phyloP scores from a whole-genome alignment of 2,888 invertebrate genomes.

The Netelia virgata region DNA sequence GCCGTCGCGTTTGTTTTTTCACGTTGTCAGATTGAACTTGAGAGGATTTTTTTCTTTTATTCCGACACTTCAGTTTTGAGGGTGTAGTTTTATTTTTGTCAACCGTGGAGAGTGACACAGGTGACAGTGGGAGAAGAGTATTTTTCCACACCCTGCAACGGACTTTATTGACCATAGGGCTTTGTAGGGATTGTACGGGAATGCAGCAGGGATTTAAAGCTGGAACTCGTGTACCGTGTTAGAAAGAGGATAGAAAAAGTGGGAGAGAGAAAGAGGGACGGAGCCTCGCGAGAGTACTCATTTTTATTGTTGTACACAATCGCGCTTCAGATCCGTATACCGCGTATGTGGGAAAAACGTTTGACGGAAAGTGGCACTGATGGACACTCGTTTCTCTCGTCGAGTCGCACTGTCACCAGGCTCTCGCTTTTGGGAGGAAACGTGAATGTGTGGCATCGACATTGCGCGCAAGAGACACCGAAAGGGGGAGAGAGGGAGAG shows the following conservation, averaged over 20 bases:
- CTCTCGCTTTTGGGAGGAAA: constrained; percentile 1
- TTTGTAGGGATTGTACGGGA: constrained; percentile 1
- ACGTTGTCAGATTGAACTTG: too few species aligned
- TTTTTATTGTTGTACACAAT: constrained; percentile 28
- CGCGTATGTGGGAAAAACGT: constrained; percentile 21
- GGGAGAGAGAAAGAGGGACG: constrained; percentile 11
- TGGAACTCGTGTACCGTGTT: background rate
- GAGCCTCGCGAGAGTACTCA: constrained; percentile 13
- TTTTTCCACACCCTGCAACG: background rate
- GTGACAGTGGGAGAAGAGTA: background rate
- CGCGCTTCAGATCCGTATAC: constrained; percentile 20
- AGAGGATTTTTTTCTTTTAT: background rate
- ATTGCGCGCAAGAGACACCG: background rate
- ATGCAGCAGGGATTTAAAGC: constrained; percentile 16
- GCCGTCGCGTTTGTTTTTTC: too few species aligned
- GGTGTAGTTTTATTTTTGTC: background rate
- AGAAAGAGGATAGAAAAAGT: background rate
- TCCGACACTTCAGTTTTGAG: background rate
- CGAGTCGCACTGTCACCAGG: constrained; percentile 16
- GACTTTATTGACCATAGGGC: background rate
- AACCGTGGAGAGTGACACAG: background rate
- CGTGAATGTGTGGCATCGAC: background rate
- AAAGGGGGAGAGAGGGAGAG: constrained; percentile 5
- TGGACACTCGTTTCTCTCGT: constrained; percentile 5
- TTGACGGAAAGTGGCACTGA: background rate